Conservation (phyloP, 2,888 invertebrate genomes). For the Notocelia uddmanniana region DNA sequence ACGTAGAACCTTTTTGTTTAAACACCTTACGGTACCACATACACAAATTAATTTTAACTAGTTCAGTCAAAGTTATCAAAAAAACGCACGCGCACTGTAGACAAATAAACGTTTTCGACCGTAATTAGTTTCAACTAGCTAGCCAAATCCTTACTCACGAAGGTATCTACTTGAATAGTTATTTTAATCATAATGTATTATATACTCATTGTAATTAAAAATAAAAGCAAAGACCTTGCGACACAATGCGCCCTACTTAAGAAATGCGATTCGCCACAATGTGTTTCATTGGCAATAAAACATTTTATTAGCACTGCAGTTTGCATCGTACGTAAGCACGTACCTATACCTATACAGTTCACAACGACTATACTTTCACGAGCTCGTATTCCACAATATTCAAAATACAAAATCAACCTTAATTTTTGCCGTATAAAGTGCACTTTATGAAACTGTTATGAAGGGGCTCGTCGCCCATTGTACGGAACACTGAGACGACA, state of each 20-base stretch:
- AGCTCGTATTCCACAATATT: not conserved
- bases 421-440: not conserved
- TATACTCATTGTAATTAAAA: not conserved
- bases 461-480: not conserved
- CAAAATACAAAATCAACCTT: not conserved
- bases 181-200: not conserved
- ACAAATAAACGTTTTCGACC: no score
- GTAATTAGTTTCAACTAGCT: no score
- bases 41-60: no score
- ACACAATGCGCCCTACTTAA: constrained; percentile 33
- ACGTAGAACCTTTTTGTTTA: not conserved
- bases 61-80: no score
- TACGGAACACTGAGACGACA: not conserved
- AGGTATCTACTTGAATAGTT: not conserved
- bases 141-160: no score
- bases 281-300: constrained; percentile 37
- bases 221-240: constrained; percentile 23
- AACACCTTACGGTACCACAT: not conserved
- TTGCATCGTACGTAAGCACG: constrained; percentile 15
- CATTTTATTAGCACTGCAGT: constrained; percentile 31
- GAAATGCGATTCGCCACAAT: constrained; percentile 24
- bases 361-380: not conserved
- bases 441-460: not conserved
- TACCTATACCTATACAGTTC: constrained; percentile 1
- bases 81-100: no score